A percentile compares a stretch with the other conserved stretches of the same genome.
These are phyloP conservation scores for Laticauda colubrina DNA, from an alignment of 2,113 vertebrate species.

Conservation along the genomic window DNA sequence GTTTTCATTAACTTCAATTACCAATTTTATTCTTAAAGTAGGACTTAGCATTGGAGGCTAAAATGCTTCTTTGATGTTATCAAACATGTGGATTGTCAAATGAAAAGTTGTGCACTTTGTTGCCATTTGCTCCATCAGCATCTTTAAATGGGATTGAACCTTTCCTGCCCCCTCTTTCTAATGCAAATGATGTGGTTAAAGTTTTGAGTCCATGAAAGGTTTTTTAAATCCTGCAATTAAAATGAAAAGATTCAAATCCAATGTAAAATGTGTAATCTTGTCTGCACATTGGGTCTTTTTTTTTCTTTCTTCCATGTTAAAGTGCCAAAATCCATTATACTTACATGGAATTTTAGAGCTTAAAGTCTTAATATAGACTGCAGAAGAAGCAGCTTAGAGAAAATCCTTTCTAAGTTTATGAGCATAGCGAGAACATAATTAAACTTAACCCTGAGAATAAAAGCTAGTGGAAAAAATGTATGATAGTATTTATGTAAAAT, in stretches of 20 bases:
- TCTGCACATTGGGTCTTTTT: constrained; percentile 18
- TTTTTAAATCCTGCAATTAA: constrained; percentile 20
- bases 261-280: constrained; percentile 22
- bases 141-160: not conserved
- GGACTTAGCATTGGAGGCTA: not conserved
- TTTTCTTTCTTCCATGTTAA: constrained; percentile 16
- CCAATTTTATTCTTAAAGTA: not conserved
- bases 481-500: too few relatives aligned
- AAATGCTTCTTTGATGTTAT: not conserved
- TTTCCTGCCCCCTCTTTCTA: not conserved
- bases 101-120: not conserved
- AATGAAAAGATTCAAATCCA: constrained; percentile 34
- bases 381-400: constrained; percentile 55
- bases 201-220: not conserved
- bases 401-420: constrained; percentile 58
- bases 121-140: not conserved
- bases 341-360: constrained; percentile 45
- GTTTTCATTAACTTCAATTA: not conserved
- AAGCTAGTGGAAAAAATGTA: constrained; percentile 6
- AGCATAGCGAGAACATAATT: constrained; percentile 48
- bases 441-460: constrained; percentile 54
- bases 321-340: constrained; percentile 51
- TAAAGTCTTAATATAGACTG: constrained; percentile 53
- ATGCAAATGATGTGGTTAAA: not conserved
- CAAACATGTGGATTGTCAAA: not conserved